Evolutionary conservation across 1,140 invertebrate species (phyloP), one percentile per base, ranked within the genome.

Genomic region (Aphis gossypii): DNA sequence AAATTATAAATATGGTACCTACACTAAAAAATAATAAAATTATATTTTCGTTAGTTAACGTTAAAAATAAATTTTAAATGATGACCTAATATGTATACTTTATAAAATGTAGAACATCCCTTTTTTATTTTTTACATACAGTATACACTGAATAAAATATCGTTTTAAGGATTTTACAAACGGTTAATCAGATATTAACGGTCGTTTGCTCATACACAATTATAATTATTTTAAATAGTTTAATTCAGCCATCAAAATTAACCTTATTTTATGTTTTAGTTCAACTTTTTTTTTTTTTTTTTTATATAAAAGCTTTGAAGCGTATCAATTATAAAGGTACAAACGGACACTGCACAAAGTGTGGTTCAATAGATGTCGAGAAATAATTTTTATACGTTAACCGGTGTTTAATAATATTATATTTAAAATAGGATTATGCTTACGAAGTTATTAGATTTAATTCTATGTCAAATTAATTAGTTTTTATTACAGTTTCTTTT

Each of bases 331-430:
- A 76, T 76, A 76, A 76, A 76, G 60, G 60, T 76, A 35, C 30
- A 76, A 76, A 18, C n/a, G n/a, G 30, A 76, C 60, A 76, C 60
- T 14, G 14, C 30, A n/a, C 14, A 76, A 68, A 76, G 60, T n/a
- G 60, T 76, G 60, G 60, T 76, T 76, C 60, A 76, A 76, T 76
- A n/a, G 60, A 76, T 76, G 60, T 2, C 23, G 30, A n/a, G 30
- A 76, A 76, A 76, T 76, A 14, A n/a, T 76, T 76, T 76, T 76
- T 76, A 76, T 76, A 35, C 30, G n/a, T 76, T 76, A n/a, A 76
- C n/a, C 60, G 60, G 60, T 76, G n/a, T 76, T 11, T 76, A 76
- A 76, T 76, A 76, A n/a, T n/a, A 76, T 76, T n/a, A 76, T n/a
- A 76, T 18, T n/a, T n/a, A 76, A 76, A 76, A n/a, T 76, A 76